Percentiles rank a stretch among this genome's conserved stretches.
phyloP scores from a whole-genome alignment of 1,140 invertebrate species.

The Macrobrachium nipponense region DNA sequence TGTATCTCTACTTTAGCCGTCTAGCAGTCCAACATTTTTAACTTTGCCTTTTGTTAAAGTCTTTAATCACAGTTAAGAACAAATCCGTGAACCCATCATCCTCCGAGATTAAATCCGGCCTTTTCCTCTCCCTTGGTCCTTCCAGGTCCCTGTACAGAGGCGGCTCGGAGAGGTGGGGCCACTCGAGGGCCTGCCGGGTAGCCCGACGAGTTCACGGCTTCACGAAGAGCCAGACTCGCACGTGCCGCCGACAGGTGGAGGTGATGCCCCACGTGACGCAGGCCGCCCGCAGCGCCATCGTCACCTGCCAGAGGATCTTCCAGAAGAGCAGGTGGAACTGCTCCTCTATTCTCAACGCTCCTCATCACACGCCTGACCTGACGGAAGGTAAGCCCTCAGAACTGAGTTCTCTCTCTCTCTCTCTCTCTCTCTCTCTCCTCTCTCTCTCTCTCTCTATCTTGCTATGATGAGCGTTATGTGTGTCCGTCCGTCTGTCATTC shows the following conservation, averaged over 20 bases:
- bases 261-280: slow-evolving; percentile 81
- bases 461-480: too few species aligned
- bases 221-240: slow-evolving; percentile 74
- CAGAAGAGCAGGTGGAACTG: slow-evolving; percentile 86
- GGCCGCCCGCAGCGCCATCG: slow-evolving; percentile 77
- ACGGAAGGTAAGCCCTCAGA: slow-evolving; percentile 75
- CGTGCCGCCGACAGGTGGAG: slow-evolving; percentile 77
- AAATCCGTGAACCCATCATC: too few species aligned
- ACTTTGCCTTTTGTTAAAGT: too few species aligned
- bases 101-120: too few species aligned
- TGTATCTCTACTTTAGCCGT: too few species aligned
- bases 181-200: slow-evolving; percentile 64
- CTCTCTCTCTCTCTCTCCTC: too few species aligned
- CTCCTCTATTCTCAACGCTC: slow-evolving; percentile 80
- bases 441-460: too few species aligned
- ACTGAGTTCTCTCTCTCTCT: too few species aligned
- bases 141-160: slow-evolving; percentile 45
- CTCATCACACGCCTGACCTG: slow-evolving; percentile 80
- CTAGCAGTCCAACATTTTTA: too few species aligned
- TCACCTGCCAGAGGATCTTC: slow-evolving; percentile 81
- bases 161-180: slow-evolving; percentile 61
- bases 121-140: too few species aligned
- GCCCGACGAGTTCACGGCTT: slow-evolving; percentile 73
- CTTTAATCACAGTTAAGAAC: too few species aligned
- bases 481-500: too few species aligned